phyloP scores from a whole-genome alignment of 1,140 invertebrate genomes.

The Drosophila rhopaloa region DNA sequence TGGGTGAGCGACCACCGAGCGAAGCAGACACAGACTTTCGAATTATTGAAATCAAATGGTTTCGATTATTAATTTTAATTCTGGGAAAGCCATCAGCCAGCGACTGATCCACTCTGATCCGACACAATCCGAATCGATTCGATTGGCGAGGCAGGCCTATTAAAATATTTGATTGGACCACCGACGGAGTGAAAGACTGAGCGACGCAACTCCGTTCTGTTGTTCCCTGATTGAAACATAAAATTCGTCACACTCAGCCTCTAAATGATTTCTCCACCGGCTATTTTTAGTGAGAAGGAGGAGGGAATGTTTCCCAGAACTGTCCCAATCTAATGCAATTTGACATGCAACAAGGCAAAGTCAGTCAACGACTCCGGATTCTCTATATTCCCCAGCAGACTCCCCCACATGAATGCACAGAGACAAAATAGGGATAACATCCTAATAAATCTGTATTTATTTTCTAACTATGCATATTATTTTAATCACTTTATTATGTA shows the following conservation, averaged over 20 bases:
- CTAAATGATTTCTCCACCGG: constrained; percentile 43
- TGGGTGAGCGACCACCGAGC: constrained; percentile 56
- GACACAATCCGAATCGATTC: constrained; percentile 70
- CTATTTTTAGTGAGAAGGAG: constrained; percentile 41
- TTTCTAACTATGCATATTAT: too few species aligned
- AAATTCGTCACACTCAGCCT: constrained; percentile 55
- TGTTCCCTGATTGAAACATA: constrained; percentile 52
- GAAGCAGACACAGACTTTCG: constrained; percentile 65
- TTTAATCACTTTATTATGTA: too few species aligned
- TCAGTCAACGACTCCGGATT: constrained; percentile 47
- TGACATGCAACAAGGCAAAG: constrained; percentile 78
- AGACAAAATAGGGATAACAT: background rate
- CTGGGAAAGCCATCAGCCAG: constrained; percentile 31
- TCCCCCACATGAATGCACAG: constrained; percentile 43
- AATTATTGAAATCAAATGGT: constrained; percentile 80
- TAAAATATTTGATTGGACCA: constrained; percentile 81
- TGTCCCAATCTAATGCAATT: constrained; percentile 75
- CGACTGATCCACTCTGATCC: constrained; percentile 37
- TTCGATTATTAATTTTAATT: constrained; percentile 70
- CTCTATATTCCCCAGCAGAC: constrained; percentile 25
- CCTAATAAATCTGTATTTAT: too few species aligned
- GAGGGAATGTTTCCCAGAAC: constrained; percentile 58
- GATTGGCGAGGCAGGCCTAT: constrained; percentile 66
- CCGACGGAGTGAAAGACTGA: constrained; percentile 49
- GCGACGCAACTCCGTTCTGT: constrained; percentile 10